Percentiles rank a stretch among this genome's conserved stretches.
Conservation (phyloP, 2,797 vertebrate species). For the Syngnathus acus region DNA sequence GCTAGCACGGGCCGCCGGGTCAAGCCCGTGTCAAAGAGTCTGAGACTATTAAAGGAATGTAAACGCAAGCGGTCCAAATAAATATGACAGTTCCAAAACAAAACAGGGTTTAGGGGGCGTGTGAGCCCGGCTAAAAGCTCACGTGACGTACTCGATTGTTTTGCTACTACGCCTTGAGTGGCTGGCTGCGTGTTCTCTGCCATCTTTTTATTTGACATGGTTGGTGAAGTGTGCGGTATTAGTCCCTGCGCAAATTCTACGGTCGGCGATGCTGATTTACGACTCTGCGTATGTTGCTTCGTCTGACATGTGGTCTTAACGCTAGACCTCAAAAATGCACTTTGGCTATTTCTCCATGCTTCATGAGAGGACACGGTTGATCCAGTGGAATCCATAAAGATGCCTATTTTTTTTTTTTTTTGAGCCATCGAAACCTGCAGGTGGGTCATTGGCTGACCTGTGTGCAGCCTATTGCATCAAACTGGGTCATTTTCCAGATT, state of each 20-base stretch:
- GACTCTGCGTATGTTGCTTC: not conserved
- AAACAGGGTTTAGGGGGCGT: not conserved
- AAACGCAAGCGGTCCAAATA: not conserved
- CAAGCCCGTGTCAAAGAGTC: conserved; percentile 36
- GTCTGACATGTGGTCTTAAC: not conserved
- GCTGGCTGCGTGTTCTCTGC: not conserved
- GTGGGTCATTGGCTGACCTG: not conserved
- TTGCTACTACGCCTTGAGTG: not conserved
- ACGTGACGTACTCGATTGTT: not conserved
- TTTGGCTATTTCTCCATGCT: not conserved
- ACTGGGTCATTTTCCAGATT: conserved; percentile 10
- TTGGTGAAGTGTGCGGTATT: conserved; percentile 3
- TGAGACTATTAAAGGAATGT: conserved; percentile 22
- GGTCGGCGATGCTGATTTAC: not conserved
- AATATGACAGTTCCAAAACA: not conserved
- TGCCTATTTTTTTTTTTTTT: not conserved
- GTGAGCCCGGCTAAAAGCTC: not conserved
- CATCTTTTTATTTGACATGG: conserved; percentile 1
- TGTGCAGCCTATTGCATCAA: not conserved
- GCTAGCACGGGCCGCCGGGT: conserved; percentile 15
- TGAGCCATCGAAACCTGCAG: not conserved
- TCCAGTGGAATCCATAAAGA: not conserved
- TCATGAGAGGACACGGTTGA: not conserved
- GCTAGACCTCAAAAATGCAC: not conserved
- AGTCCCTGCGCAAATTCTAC: not conserved